phyloP scores from a whole-genome alignment of 2,113 vertebrate species.

The Sorex fumeus region DNA sequence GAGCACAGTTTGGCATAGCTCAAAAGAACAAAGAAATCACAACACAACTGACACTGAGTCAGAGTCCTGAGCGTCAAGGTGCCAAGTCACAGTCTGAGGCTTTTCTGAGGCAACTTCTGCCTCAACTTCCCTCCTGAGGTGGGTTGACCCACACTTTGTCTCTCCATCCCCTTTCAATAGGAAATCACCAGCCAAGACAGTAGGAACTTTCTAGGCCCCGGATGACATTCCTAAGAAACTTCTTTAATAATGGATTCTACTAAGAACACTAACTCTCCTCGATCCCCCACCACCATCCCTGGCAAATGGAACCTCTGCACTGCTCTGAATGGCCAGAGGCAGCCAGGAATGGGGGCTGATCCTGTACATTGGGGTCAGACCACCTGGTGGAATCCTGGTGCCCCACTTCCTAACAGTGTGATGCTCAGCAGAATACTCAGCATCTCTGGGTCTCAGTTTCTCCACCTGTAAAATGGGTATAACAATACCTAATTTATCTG shows the following conservation, averaged over 20 bases:
- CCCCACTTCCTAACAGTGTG: neutral
- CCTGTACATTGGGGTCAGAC: neutral
- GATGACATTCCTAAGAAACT: neutral
- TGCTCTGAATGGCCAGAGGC: neutral
- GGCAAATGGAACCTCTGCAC: too few species aligned
- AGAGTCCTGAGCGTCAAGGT: neutral
- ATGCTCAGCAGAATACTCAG: too few species aligned
- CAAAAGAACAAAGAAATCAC: neutral
- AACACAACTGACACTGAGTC: neutral
- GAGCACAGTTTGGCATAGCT: too few species aligned
- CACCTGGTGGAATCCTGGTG: neutral
- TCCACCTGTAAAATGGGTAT: too few species aligned
- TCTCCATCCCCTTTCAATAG: too few species aligned
- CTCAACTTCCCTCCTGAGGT: neutral
- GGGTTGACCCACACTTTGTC: too few species aligned
- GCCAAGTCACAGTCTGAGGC: neutral
- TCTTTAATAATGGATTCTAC: neutral
- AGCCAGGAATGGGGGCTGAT: neutral
- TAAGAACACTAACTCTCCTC: neutral
- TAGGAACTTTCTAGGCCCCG: neutral
- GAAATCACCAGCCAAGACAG: too few species aligned
- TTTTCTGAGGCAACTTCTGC: accelerated
- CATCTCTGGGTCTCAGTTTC: too few species aligned
- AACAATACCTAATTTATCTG: too few species aligned
- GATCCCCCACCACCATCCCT: neutral